Evolutionary conservation across 2,113 vertebrate genomes (phyloP).

Genomic region (Lathamus discolor): DNA sequence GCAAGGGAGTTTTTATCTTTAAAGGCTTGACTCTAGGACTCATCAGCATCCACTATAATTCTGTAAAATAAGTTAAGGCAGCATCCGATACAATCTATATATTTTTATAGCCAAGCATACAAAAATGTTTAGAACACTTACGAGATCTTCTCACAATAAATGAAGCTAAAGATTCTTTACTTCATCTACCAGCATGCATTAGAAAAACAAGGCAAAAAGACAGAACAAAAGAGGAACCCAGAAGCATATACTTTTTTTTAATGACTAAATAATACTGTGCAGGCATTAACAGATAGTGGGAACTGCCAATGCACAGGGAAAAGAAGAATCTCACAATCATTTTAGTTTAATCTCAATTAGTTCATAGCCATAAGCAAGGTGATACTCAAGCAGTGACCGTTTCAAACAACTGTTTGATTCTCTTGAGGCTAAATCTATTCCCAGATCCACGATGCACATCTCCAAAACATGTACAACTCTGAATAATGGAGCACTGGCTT

Average conservation of each 20-base stretch:
- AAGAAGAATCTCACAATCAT: background rate
- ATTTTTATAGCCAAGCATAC: conserved; percentile 36
- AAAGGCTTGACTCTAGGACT: conserved; percentile 3
- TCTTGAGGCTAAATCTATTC: conserved; percentile 21
- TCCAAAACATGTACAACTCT: background rate
- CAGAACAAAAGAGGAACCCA: background rate
- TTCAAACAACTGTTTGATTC: conserved; percentile 39
- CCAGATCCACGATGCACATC: background rate
- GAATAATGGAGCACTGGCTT: background rate
- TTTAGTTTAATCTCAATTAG: conserved; percentile 47
- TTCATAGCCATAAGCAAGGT: conserved; percentile 33
- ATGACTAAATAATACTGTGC: conserved; percentile 23
- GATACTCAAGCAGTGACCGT: conserved; percentile 3
- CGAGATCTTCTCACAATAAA: background rate
- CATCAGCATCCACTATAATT: conserved; percentile 42
- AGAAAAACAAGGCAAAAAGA: conserved; percentile 18
- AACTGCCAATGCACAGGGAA: background rate
- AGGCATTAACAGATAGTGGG: background rate
- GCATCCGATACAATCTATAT: conserved; percentile 33
- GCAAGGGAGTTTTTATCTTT: conserved; percentile 10
- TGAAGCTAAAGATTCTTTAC: background rate
- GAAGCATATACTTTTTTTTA: background rate
- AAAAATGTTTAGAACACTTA: conserved; percentile 21
- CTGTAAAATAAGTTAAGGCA: conserved; percentile 38
- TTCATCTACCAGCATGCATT: background rate